These are phyloP conservation scores for Heliothis subflexa DNA, from an alignment of 1,140 invertebrate species.

Conservation along the genomic window DNA sequence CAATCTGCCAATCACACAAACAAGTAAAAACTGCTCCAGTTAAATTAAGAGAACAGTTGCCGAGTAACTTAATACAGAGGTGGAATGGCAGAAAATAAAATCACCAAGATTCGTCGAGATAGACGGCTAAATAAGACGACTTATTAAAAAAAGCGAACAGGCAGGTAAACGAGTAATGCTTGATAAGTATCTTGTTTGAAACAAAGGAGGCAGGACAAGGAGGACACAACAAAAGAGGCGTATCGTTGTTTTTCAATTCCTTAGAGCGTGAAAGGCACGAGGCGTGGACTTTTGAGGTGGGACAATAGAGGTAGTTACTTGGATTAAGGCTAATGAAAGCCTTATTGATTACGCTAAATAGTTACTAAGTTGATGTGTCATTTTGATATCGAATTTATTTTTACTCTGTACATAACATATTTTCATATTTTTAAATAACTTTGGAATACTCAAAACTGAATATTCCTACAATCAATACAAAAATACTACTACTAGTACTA, in stretches of 20 bases:
- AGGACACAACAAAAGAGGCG: conserved; percentile 73
- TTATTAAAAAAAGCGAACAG: conserved; percentile 72
- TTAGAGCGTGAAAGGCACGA: conserved; percentile 43
- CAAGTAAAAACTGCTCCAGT: background rate
- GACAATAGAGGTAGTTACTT: conserved; percentile 30
- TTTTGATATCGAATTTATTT: no score
- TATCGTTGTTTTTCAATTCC: conserved; percentile 76
- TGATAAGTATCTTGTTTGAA: conserved; percentile 82
- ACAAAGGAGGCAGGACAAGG: conserved; percentile 61
- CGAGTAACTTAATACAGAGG: conserved; percentile 46
- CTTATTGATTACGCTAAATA: conserved; percentile 6
- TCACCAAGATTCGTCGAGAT: conserved; percentile 44
- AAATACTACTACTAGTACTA: no score
- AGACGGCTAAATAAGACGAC: conserved; percentile 54
- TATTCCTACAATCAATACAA: no score
- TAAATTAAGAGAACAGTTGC: conserved; percentile 39
- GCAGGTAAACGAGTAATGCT: conserved; percentile 78
- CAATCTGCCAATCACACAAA: conserved; percentile 11
- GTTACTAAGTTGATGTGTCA: background rate
- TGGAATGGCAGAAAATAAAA: conserved; percentile 40
- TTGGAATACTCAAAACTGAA: no score
- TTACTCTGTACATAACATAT: no score
- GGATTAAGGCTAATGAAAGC: conserved; percentile 32
- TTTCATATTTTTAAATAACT: no score
- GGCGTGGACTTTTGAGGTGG: conserved; percentile 5